Conservation (phyloP, 2,113 vertebrate genomes). For the Rhipidura dahli region DNA sequence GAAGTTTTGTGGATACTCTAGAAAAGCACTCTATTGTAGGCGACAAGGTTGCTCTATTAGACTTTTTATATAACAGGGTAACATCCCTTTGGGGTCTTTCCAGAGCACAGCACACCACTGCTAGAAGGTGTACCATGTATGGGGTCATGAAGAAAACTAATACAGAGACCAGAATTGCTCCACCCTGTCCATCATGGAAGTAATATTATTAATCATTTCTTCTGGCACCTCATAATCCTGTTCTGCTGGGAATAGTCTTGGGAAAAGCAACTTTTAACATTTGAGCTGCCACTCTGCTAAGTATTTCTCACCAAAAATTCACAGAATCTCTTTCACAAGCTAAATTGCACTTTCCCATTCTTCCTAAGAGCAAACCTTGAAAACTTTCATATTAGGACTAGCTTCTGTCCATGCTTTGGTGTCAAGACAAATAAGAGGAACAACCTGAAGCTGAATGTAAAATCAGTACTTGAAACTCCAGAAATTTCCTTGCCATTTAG, state of each 20-base stretch:
- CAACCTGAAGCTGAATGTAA: not conserved
- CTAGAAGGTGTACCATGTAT: not conserved
- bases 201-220: not conserved
- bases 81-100: not conserved
- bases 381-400: not conserved
- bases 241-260: not conserved
- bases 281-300: not conserved
- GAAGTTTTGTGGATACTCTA: not conserved
- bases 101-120: not conserved
- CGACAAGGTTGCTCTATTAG: not conserved
- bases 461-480: not conserved
- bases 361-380: not conserved
- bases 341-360: not conserved
- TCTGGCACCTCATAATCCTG: not conserved
- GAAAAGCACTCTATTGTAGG: not conserved
- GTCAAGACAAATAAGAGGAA: not conserved
- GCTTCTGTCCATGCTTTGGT: not conserved
- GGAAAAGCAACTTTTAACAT: not conserved
- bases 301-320: not conserved
- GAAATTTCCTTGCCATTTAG: conserved; percentile 59
- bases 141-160: not conserved
- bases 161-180: not conserved
- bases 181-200: not conserved
- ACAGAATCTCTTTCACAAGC: not conserved
- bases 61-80: not conserved